These are phyloP conservation scores for Cyrtodaria siliqua DNA, from an alignment of 2,888 invertebrate species.

Conservation along the genomic window DNA sequence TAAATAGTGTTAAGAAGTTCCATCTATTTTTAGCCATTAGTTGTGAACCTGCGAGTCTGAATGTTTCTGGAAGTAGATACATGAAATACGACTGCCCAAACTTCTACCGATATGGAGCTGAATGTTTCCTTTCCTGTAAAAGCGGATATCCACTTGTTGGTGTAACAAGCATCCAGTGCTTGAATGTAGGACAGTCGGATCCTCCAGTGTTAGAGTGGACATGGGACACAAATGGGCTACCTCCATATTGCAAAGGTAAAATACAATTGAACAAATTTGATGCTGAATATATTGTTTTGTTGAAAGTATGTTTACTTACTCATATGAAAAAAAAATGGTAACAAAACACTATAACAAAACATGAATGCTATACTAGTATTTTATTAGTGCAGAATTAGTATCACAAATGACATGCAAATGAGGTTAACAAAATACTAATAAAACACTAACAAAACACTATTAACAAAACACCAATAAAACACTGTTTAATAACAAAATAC, in stretches of 20 bases:
- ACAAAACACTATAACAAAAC: too few species aligned
- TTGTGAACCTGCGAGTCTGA: conserved; percentile 7
- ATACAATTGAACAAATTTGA: too few species aligned
- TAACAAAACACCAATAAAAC: too few species aligned
- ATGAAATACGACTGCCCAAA: conserved; percentile 21
- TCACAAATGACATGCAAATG: too few species aligned
- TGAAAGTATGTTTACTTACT: background rate
- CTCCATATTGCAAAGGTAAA: conserved; percentile 21
- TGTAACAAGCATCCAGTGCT: conserved; percentile 2
- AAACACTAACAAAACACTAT: too few species aligned
- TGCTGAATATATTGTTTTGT: too few species aligned
- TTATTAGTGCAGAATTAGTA: too few species aligned
- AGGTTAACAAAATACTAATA: too few species aligned
- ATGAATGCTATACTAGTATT: too few species aligned
- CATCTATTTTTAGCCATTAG: conserved; percentile 18
- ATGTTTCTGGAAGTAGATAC: background rate
- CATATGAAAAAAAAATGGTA: too few species aligned
- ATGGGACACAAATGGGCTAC: conserved; percentile 2
- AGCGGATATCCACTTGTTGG: conserved; percentile 27
- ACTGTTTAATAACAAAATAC: too few species aligned
- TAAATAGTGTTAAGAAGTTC: too few species aligned
- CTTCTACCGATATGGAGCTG: conserved; percentile 9
- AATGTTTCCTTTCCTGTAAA: conserved; percentile 23
- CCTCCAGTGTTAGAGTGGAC: conserved; percentile 17
- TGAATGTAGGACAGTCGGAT: background rate